These are phyloP conservation scores for Germaria angustata DNA, from an alignment of 2,888 invertebrate species.

Conservation along the genomic window DNA sequence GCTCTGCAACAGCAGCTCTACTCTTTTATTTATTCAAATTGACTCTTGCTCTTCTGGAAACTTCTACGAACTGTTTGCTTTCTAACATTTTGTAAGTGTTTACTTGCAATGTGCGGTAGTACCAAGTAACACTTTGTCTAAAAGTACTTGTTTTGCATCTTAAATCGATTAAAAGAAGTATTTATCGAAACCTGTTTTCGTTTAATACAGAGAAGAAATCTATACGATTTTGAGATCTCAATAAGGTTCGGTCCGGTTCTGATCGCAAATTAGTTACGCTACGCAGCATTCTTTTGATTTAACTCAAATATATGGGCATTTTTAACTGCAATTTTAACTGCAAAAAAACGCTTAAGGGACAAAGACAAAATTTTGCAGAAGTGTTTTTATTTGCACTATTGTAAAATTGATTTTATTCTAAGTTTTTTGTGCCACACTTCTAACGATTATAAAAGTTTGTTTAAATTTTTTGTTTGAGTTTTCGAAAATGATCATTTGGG, in stretches of 20 bases:
- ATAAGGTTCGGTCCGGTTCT: not conserved
- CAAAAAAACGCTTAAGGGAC: no score
- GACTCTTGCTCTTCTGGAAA: not conserved
- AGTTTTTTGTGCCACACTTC: no score
- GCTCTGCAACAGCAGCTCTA: not conserved
- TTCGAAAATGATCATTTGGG: no score
- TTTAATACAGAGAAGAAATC: not conserved
- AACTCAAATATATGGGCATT: no score
- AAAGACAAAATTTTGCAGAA: no score
- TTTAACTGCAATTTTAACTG: no score
- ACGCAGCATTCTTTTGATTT: no score
- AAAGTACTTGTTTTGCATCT: slow-evolving; percentile 47
- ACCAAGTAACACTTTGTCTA: slow-evolving; percentile 36
- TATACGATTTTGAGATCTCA: not conserved
- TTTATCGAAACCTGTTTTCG: slow-evolving; percentile 42
- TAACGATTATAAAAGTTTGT: no score
- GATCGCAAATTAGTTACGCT: not conserved
- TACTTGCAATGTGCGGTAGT: not conserved
- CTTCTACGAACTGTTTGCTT: not conserved
- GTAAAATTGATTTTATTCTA: no score
- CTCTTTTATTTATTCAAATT: not conserved
- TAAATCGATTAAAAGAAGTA: not conserved
- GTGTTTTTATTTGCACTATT: no score
- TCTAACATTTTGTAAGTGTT: not conserved
- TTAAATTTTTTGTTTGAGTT: no score